These are phyloP conservation scores for Xanthia icteritia DNA, from an alignment of 2,888 invertebrate species.

Conservation along the genomic window DNA sequence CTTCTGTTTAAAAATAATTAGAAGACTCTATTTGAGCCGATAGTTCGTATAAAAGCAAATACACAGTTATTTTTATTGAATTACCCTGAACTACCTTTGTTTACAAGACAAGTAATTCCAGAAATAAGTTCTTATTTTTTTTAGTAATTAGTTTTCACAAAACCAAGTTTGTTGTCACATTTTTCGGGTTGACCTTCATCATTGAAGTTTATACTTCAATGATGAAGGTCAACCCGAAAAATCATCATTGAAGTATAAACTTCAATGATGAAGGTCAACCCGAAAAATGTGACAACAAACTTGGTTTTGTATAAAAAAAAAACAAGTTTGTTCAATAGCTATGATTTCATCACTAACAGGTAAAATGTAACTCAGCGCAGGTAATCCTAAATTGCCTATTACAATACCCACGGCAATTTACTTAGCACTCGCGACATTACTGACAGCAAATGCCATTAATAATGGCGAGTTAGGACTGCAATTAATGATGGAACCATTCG, in stretches of 20 bases:
- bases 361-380: constrained; percentile 7
- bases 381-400: constrained; percentile 28
- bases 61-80: neutral
- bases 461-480: constrained; percentile 38
- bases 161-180: too few relatives aligned
- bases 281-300: neutral
- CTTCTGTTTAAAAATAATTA: constrained; percentile 6
- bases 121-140: neutral
- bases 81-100: neutral
- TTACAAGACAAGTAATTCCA: neutral
- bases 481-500: constrained; percentile 29
- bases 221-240: too few relatives aligned
- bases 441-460: constrained; percentile 46
- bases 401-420: neutral
- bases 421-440: constrained; percentile 23
- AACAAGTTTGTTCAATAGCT: neutral
- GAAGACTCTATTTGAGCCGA: neutral
- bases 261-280: neutral
- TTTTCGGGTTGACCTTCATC: neutral
- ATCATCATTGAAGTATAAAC: too few relatives aligned
- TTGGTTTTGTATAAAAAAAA: too few relatives aligned
- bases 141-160: neutral
- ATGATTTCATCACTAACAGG: constrained; percentile 3
- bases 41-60: neutral
- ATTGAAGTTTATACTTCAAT: neutral